phyloP scores from a whole-genome alignment of 2,113 vertebrate species.

The Entomyzon cyanotis region DNA sequence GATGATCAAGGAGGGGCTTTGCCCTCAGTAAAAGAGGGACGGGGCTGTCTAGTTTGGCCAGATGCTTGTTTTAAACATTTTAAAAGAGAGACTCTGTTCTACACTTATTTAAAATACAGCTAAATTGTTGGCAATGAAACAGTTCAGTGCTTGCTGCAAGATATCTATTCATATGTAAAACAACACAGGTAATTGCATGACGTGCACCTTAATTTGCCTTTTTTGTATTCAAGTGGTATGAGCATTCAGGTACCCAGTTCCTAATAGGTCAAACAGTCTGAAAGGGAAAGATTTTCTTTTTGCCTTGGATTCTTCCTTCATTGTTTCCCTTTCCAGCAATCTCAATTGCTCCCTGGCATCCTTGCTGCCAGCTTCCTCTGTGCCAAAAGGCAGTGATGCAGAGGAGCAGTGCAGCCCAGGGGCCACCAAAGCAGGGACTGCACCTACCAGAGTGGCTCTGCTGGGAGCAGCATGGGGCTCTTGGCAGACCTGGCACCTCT shows the following conservation, averaged over 20 bases:
- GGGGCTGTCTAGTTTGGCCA: not conserved
- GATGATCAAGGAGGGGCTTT: not conserved
- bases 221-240: not conserved
- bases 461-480: not conserved
- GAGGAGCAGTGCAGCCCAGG: not conserved
- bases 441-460: not conserved
- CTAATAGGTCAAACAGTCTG: not conserved
- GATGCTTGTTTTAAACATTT: not conserved
- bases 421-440: not conserved
- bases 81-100: not conserved
- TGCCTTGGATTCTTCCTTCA: not conserved
- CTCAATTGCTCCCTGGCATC: not conserved
- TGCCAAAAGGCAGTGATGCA: not conserved
- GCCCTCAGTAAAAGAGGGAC: not conserved
- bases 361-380: not conserved
- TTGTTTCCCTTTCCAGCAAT: not conserved
- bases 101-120: not conserved
- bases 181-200: not conserved
- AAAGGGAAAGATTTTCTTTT: not conserved
- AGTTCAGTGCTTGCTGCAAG: not conserved
- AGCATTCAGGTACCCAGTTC: not conserved
- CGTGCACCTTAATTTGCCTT: not conserved
- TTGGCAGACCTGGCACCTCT: not conserved
- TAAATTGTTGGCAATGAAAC: not conserved
- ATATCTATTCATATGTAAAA: not conserved